These are phyloP conservation scores for Podotricha telesiphe DNA, from an alignment of 2,888 invertebrate species.

Conservation along the genomic window DNA sequence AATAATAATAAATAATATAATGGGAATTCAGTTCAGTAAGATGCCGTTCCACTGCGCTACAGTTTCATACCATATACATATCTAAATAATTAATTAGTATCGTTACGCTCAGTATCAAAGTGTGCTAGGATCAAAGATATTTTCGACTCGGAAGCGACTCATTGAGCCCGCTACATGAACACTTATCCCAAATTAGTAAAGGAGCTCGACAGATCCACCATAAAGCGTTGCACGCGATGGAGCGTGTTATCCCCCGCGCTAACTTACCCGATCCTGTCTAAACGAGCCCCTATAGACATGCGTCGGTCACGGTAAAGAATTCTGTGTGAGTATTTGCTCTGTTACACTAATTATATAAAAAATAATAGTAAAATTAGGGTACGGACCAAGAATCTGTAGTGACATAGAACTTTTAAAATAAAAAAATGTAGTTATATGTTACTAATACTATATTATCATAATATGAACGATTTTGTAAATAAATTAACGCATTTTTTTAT, in stretches of 20 bases:
- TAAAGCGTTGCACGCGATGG: slow-evolving; percentile 59
- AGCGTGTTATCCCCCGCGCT: slow-evolving; percentile 64
- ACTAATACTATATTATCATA: too few species aligned
- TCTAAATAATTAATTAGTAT: not conserved
- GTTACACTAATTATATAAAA: not conserved
- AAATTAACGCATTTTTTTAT: too few species aligned
- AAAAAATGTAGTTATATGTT: too few species aligned
- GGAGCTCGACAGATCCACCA: slow-evolving; percentile 52
- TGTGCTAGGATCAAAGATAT: slow-evolving; percentile 19
- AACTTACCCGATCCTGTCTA: slow-evolving; percentile 60
- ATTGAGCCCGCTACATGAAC: slow-evolving; percentile 67
- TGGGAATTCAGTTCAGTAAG: too few species aligned
- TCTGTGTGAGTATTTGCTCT: slow-evolving; percentile 2
- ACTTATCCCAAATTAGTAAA: slow-evolving; percentile 73
- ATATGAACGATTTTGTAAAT: too few species aligned
- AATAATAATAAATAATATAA: too few species aligned
- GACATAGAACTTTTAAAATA: too few species aligned
- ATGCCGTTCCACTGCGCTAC: too few species aligned
- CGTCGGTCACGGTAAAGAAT: not conserved
- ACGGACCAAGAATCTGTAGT: too few species aligned
- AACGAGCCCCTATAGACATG: slow-evolving; percentile 40
- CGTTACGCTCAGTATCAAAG: slow-evolving; percentile 4
- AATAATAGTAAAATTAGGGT: too few species aligned
- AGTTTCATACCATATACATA: not conserved
- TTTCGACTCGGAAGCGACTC: slow-evolving; percentile 49